Evolutionary conservation across 2,797 vertebrate genomes (phyloP), one percentile per base, ranked within the genome.

Genomic region (Pseudopleuronectes americanus): DNA sequence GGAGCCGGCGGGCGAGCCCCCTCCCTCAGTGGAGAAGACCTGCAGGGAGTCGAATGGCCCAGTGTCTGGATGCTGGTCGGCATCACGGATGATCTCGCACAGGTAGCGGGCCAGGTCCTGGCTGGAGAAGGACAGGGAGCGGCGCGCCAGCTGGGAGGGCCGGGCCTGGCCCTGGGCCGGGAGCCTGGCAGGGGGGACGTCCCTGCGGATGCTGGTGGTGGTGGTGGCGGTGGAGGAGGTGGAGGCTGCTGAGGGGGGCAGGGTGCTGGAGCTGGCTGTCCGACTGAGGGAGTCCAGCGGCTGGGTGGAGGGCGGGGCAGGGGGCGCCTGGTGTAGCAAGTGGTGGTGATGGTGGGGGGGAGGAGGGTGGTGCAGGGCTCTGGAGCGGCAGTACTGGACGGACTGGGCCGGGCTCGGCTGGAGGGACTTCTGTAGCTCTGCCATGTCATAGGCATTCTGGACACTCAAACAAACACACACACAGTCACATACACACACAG

Each of bases 361-460:
- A 12, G 90, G 89, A 0, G 83, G 92, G 71, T 93, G 89, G 38
- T 90, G 79, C 23, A 92, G 63, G 6, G 87, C 88, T 28, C 90
- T 90, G 41, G 86, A 92, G 59, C 92, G 91, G 77, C 89, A 87
- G 89, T 90, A 93, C 90, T 94, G 94, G 57, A 94, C 79, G 0
- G 94, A 94, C 68, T 92, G 95, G 26, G 93, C 94, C 0, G 95
- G 95, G 85, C 95, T 96, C 22, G 90, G 92, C 78, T 96, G 95
- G 49, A 96, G 87, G 1, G 95, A 96, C 89, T 96, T 95, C 92
- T 97, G 96, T 68, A 97, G 95, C 78, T 96, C 96, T 0, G 96
- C 95, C 95, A 96, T 96, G 87, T 96, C 93, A 43, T 96, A 97
- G 0, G 94, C 95, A 41, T 97, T 96, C 96, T 97, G 87, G 26